These are phyloP conservation scores for Nipponia nippon DNA, from an alignment of 2,113 vertebrate genomes.

Conservation along the genomic window DNA sequence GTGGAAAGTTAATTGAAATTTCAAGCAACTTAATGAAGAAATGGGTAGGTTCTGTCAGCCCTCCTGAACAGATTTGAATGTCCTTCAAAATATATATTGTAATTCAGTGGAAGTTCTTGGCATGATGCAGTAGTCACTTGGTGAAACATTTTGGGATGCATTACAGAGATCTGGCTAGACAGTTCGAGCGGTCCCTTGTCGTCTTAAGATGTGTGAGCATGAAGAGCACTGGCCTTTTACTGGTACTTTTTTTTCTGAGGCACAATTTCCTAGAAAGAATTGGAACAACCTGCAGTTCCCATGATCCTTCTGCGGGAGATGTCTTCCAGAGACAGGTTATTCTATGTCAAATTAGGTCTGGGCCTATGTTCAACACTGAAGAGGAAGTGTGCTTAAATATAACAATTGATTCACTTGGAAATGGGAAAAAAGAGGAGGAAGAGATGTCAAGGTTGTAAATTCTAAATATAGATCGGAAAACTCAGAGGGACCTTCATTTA, in stretches of 20 bases:
- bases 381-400: conserved; percentile 31
- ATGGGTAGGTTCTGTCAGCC: background rate
- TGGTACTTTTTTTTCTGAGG: background rate
- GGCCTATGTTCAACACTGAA: background rate
- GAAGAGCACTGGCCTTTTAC: background rate
- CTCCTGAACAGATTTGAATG: background rate
- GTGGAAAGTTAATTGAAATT: background rate
- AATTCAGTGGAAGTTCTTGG: background rate
- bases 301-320: background rate
- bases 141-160: background rate
- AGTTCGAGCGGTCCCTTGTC: background rate
- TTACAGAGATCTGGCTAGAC: background rate
- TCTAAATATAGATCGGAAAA: background rate
- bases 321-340: background rate
- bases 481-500: background rate
- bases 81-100: background rate
- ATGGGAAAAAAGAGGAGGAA: background rate
- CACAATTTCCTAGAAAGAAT: conserved; percentile 32
- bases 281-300: conserved; percentile 13
- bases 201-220: background rate
- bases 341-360: background rate
- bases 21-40: background rate
- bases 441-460: conserved; percentile 8
- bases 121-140: background rate
- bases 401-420: conserved; percentile 19